These are phyloP conservation scores for Athrips mouffetella DNA, from an alignment of 2,888 invertebrate species.

Conservation along the genomic window DNA sequence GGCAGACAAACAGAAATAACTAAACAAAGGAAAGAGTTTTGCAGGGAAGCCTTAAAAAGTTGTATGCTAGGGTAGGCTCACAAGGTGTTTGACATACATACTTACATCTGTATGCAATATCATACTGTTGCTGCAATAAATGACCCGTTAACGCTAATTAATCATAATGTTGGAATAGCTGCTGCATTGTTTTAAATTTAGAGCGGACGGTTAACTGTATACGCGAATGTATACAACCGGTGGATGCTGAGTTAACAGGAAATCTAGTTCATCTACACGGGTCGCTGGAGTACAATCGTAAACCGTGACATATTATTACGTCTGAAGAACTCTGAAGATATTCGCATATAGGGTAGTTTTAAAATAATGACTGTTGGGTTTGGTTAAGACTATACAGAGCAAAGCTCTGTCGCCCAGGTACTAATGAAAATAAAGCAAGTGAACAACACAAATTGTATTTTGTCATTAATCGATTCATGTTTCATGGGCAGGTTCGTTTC, in stretches of 20 bases:
- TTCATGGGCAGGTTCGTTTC: too few relatives aligned
- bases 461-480: too few relatives aligned
- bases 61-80: not conserved
- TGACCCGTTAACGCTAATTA: constrained; percentile 20
- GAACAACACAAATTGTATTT: too few relatives aligned
- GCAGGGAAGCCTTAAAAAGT: constrained; percentile 1
- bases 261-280: constrained; percentile 63
- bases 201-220: constrained; percentile 41
- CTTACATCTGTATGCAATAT: not conserved
- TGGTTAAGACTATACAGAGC: too few relatives aligned
- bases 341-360: not conserved
- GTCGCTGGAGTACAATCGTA: constrained; percentile 50
- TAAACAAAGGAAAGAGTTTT: not conserved
- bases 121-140: constrained; percentile 15
- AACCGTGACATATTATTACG: constrained; percentile 34
- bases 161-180: constrained; percentile 35
- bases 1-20: too few relatives aligned
- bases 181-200: constrained; percentile 48
- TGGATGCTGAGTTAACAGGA: constrained; percentile 48
- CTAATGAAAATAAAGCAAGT: too few relatives aligned
- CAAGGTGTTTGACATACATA: not conserved
- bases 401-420: too few relatives aligned
- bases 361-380: too few relatives aligned
- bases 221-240: constrained; percentile 22
- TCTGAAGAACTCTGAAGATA: not conserved